Percentiles rank a stretch among this genome's conserved stretches.
These are phyloP conservation scores for Micromesistius poutassou DNA, from an alignment of 2,797 vertebrate species.

Conservation along the genomic window DNA sequence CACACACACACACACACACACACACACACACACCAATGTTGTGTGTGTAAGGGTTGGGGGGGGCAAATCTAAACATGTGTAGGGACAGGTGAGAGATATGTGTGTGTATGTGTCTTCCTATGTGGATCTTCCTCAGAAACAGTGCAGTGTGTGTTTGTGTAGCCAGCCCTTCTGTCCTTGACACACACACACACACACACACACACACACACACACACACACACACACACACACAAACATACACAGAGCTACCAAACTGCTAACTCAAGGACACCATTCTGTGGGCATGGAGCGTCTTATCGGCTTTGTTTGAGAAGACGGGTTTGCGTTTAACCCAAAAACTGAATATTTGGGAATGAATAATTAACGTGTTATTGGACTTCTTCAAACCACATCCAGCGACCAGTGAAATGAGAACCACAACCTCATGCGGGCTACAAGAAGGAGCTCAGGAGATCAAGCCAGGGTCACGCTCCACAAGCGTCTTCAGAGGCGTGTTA, in stretches of 20 bases:
- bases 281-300: constrained; percentile 1
- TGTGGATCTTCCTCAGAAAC: too few relatives aligned
- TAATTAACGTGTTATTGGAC: not conserved
- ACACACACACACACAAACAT: not conserved
- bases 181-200: not conserved
- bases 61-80: too few relatives aligned
- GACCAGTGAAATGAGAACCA: too few relatives aligned
- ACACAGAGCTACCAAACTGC: not conserved
- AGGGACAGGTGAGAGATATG: too few relatives aligned
- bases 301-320: not conserved
- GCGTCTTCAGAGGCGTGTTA: too few relatives aligned
- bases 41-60: too few relatives aligned
- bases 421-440: too few relatives aligned
- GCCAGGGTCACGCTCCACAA: too few relatives aligned
- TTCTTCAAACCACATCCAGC: not conserved
- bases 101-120: too few relatives aligned
- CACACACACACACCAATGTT: not conserved
- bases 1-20: not conserved
- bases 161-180: too few relatives aligned
- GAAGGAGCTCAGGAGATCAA: too few relatives aligned
- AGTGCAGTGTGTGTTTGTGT: too few relatives aligned
- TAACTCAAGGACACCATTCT: not conserved
- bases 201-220: not conserved
- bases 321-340: not conserved
- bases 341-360: not conserved